Percentiles rank a stretch among this genome's conserved stretches.
phyloP scores from a whole-genome alignment of 2,888 invertebrate species.

The Hypomecis atomaria region DNA sequence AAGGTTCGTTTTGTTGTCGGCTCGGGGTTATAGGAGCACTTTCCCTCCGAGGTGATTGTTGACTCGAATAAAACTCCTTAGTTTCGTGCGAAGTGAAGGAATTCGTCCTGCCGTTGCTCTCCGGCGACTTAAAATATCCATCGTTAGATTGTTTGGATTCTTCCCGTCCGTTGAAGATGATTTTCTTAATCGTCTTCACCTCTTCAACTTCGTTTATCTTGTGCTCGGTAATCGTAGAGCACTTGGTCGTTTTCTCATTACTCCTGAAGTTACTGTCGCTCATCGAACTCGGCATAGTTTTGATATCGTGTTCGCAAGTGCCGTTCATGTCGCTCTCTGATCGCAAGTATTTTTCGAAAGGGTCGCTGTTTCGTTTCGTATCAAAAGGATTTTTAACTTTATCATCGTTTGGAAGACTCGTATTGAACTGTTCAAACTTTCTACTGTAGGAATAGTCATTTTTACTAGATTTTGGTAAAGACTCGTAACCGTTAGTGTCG shows the following conservation, averaged over 20 bases:
- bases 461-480: constrained; percentile 49
- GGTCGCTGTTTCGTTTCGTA: constrained; percentile 66
- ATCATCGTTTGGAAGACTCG: constrained; percentile 57
- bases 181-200: constrained; percentile 79
- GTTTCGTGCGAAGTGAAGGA: constrained; percentile 37
- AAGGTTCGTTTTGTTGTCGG: constrained; percentile 51
- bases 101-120: constrained; percentile 36
- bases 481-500: constrained; percentile 58
- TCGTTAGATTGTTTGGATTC: constrained; percentile 44
- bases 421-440: constrained; percentile 53
- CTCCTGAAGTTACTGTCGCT: constrained; percentile 70
- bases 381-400: constrained; percentile 71
- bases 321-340: constrained; percentile 61
- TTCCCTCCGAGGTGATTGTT: constrained; percentile 50
- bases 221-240: constrained; percentile 73
- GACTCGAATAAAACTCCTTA: constrained; percentile 39
- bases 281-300: constrained; percentile 64
- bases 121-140: constrained; percentile 31
- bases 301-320: constrained; percentile 53
- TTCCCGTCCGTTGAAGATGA: constrained; percentile 70
- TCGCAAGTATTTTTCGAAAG: constrained; percentile 70
- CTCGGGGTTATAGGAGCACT: constrained; percentile 49
- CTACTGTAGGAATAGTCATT: constrained; percentile 52
- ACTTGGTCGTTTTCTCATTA: constrained; percentile 69
- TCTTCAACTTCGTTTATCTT: constrained; percentile 77